phyloP scores from a whole-genome alignment of 2,888 invertebrate species.

The Argyra leucocephala region DNA sequence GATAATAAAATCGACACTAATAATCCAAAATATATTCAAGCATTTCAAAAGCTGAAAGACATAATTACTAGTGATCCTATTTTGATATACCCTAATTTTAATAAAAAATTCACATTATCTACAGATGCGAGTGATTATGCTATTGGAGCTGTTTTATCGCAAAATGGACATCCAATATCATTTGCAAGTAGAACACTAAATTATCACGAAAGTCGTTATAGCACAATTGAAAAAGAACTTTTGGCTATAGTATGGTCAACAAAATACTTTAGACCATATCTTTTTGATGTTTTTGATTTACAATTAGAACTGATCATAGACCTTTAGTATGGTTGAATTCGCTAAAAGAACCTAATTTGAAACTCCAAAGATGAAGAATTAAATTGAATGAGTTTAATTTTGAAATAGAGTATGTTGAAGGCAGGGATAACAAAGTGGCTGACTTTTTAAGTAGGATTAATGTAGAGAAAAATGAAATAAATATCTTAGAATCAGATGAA shows the following conservation, averaged over 20 bases:
- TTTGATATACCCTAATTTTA: neutral
- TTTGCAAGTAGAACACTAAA: conserved; percentile 28
- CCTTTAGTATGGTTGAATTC: too few species aligned
- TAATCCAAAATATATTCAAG: neutral
- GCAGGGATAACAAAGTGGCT: conserved; percentile 22
- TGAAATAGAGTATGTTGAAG: conserved; percentile 26
- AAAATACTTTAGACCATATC: conserved; percentile 34
- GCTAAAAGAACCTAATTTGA: conserved; percentile 37
- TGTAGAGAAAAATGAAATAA: conserved; percentile 7
- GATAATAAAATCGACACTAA: neutral
- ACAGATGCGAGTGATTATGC: neutral
- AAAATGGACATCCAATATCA: conserved; percentile 27
- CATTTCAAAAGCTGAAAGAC: too few species aligned
- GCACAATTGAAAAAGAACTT: conserved; percentile 34
- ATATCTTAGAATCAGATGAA: neutral
- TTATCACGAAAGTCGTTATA: conserved; percentile 26
- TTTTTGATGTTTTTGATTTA: conserved; percentile 35
- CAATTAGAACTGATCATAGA: conserved; percentile 37
- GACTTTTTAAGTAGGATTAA: conserved; percentile 26
- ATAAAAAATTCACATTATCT: neutral
- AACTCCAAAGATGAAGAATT: conserved; percentile 34
- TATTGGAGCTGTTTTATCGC: neutral
- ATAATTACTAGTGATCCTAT: neutral
- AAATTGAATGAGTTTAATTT: conserved; percentile 31
- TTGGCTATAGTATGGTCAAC: conserved; percentile 32